Evolutionary conservation across 30 jellyfish, hydroid and myxozoan species (phyloP).

Genomic region (Hydra vulgaris): DNA sequence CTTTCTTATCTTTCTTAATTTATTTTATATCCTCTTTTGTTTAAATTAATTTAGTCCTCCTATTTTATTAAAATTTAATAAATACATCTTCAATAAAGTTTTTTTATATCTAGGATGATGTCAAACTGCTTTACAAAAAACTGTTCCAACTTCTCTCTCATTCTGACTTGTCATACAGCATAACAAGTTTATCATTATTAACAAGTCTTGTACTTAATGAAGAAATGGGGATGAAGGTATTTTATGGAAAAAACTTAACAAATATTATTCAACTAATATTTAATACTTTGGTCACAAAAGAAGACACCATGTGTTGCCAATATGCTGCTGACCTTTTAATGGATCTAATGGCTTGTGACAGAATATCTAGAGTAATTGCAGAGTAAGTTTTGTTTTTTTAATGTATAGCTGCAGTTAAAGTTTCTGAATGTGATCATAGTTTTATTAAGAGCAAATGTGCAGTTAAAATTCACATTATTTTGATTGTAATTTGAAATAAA

Average conservation of each 20-base stretch:
- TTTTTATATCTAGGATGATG: slow-evolving; percentile 26
- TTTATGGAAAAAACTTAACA: slow-evolving; percentile 51
- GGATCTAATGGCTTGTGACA: slow-evolving; percentile 35
- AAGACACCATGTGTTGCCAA: slow-evolving; percentile 23
- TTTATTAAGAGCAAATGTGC: too few species aligned
- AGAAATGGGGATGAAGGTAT: slow-evolving; percentile 80
- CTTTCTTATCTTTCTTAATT: too few species aligned
- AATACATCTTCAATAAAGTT: neutral
- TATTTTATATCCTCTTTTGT: too few species aligned
- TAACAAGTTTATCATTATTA: slow-evolving; percentile 15
- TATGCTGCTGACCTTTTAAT: slow-evolving; percentile 62
- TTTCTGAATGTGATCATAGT: too few species aligned
- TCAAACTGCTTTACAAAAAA: slow-evolving; percentile 11
- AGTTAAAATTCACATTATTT: too few species aligned
- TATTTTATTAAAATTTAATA: too few species aligned
- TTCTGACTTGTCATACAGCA: slow-evolving; percentile 23
- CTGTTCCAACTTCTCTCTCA: slow-evolving; percentile 29
- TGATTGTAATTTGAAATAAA: too few species aligned
- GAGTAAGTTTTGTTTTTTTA: slow-evolving; percentile 16
- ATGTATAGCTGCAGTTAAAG: neutral
- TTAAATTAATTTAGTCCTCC: too few species aligned
- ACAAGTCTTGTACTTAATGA: slow-evolving; percentile 42
- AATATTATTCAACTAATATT: slow-evolving; percentile 53
- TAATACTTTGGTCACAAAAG: slow-evolving; percentile 46
- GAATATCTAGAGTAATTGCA: slow-evolving; percentile 45